phyloP scores from a whole-genome alignment of 2,888 invertebrate genomes.

The Hydrotaea diabolus region DNA sequence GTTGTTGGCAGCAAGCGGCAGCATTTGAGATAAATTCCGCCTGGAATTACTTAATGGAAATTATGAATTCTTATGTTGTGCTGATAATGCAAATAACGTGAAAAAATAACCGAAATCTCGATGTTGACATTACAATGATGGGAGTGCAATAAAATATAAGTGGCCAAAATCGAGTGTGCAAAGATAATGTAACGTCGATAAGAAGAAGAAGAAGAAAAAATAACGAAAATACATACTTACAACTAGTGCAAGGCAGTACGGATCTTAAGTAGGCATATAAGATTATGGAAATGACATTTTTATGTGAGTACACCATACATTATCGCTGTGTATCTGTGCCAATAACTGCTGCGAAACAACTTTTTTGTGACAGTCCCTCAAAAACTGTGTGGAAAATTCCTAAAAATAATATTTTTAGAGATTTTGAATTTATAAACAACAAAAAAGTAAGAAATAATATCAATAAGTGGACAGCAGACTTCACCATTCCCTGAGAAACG shows the following conservation, averaged over 20 bases:
- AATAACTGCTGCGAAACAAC: too few species aligned
- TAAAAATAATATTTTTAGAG: too few species aligned
- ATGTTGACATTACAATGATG: conserved; percentile 6
- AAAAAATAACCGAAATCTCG: neutral
- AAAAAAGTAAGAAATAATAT: too few species aligned
- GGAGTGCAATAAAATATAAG: neutral
- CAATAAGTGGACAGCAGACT: too few species aligned
- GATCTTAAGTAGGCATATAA: neutral
- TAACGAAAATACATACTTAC: neutral
- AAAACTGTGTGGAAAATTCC: too few species aligned
- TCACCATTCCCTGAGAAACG: too few species aligned
- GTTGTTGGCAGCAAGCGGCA: neutral
- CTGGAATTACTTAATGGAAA: conserved; percentile 19
- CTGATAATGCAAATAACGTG: conserved; percentile 31
- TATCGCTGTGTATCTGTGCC: too few species aligned
- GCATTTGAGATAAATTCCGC: conserved; percentile 6
- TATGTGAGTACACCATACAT: too few species aligned
- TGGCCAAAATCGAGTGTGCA: neutral
- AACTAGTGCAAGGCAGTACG: too few species aligned
- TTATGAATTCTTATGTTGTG: conserved; percentile 29
- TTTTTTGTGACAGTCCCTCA: too few species aligned
- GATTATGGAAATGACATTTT: too few species aligned
- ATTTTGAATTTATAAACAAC: too few species aligned
- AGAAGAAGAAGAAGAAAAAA: neutral
- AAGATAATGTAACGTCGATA: neutral